Conservation (phyloP, 53 echinoderm and acorn worm genomes). For the Glandiceps talaboti region DNA sequence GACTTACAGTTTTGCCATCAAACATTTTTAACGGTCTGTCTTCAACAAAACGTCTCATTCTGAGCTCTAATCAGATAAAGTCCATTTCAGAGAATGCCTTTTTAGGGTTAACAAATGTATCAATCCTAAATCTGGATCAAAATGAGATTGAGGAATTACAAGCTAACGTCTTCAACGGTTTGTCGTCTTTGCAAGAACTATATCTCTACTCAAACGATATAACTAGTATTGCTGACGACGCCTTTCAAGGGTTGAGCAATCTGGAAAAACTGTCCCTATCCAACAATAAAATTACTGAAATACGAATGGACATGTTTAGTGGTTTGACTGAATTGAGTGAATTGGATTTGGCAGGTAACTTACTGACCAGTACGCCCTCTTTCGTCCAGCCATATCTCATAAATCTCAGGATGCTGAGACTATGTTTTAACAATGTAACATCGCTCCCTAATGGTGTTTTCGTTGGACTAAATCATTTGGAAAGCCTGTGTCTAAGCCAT, state of each 20-base stretch:
- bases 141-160: background rate
- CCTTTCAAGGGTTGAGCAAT: background rate
- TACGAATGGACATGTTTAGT: background rate
- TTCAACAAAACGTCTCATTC: background rate
- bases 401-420: too few species aligned
- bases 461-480: too few species aligned
- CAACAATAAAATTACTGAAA: background rate
- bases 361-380: too few species aligned
- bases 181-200: background rate
- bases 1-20: background rate
- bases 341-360: background rate
- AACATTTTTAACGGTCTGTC: background rate
- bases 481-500: too few species aligned
- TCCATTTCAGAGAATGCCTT: background rate
- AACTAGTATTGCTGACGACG: background rate
- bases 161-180: background rate
- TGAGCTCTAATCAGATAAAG: background rate
- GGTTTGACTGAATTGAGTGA: background rate
- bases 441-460: too few species aligned
- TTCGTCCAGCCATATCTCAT: too few species aligned
- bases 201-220: background rate
- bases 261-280: background rate
- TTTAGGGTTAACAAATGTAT: background rate
- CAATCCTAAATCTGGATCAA: background rate
- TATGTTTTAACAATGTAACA: too few species aligned